Evolutionary conservation across 1,140 invertebrate genomes (phyloP).

Genomic region (Hylaeus anthracinus): DNA sequence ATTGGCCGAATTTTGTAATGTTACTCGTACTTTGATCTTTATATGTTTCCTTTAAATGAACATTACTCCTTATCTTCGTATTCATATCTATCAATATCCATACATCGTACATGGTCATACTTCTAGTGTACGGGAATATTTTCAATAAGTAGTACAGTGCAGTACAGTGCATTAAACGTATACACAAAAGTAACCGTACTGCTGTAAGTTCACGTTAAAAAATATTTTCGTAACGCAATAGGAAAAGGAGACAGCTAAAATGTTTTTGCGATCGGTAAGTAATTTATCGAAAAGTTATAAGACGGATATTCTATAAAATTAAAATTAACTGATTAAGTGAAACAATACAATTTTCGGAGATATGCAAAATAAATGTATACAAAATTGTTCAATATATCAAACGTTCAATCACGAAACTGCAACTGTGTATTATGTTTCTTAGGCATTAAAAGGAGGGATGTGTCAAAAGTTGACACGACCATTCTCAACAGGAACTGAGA

Average conservation of each 20-base stretch:
- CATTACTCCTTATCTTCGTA: not conserved
- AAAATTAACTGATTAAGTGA: not conserved
- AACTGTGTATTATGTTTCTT: conserved; percentile 13
- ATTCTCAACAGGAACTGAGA: conserved; percentile 66
- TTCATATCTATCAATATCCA: no score
- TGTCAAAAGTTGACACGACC: conserved; percentile 52
- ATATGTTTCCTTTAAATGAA: not conserved
- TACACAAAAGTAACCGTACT: not conserved
- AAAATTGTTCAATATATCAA: not conserved
- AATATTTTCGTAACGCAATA: not conserved
- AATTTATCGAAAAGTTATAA: not conserved
- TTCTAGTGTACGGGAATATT: not conserved
- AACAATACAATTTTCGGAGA: not conserved
- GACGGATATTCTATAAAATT: not conserved
- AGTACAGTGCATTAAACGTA: no score
- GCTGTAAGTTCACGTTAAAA: no score
- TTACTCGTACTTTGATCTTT: not conserved
- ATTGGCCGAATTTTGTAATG: no score
- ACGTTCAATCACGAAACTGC: not conserved
- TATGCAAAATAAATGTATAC: not conserved
- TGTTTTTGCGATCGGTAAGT: conserved; percentile 49
- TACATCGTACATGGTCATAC: no score
- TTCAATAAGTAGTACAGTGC: not conserved
- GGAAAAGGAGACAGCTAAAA: conserved; percentile 9
- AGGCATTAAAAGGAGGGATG: conserved; percentile 60